A percentile compares a stretch with the other conserved stretches of the same genome.
Conservation (phyloP, 2,113 vertebrate species). For the Pollachius pollachius region DNA sequence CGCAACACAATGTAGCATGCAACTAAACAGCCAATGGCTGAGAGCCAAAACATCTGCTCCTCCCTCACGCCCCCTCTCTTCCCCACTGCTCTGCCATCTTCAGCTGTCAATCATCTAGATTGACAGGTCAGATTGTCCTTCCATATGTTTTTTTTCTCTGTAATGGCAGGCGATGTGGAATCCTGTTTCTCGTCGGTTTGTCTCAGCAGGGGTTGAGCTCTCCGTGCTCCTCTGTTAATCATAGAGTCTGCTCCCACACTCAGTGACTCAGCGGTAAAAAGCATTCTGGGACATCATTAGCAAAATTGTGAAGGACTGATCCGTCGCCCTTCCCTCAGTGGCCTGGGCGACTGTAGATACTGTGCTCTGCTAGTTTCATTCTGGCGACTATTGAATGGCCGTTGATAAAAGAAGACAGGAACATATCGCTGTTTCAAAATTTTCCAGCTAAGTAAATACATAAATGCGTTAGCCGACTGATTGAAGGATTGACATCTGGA, state of each 20-base stretch:
- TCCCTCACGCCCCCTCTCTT: slow-evolving; percentile 35
- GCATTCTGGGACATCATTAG: slow-evolving; percentile 52
- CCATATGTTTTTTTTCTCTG: slow-evolving; percentile 22
- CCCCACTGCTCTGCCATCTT: slow-evolving; percentile 37
- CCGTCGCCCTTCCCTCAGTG: slow-evolving; percentile 6
- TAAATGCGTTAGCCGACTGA: not conserved
- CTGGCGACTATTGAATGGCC: not conserved
- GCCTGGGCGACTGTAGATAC: not conserved
- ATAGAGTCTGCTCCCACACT: slow-evolving; percentile 48
- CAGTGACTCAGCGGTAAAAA: slow-evolving; percentile 49
- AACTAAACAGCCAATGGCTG: slow-evolving; percentile 24
- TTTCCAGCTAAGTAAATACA: not conserved
- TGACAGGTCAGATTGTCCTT: slow-evolving; percentile 46
- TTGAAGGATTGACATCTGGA: not conserved
- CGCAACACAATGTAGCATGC: slow-evolving; percentile 12
- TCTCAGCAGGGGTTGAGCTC: slow-evolving; percentile 43
- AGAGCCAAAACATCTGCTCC: slow-evolving; percentile 42
- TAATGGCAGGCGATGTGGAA: slow-evolving; percentile 35
- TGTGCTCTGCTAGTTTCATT: not conserved
- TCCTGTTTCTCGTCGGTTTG: slow-evolving; percentile 49
- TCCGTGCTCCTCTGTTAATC: slow-evolving; percentile 57
- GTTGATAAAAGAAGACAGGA: not conserved
- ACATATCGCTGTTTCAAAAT: not conserved
- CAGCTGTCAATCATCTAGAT: slow-evolving; percentile 56
- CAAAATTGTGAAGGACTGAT: slow-evolving; percentile 40